phyloP scores from a whole-genome alignment of 2,888 invertebrate species.

The Argyresthia goedartella region DNA sequence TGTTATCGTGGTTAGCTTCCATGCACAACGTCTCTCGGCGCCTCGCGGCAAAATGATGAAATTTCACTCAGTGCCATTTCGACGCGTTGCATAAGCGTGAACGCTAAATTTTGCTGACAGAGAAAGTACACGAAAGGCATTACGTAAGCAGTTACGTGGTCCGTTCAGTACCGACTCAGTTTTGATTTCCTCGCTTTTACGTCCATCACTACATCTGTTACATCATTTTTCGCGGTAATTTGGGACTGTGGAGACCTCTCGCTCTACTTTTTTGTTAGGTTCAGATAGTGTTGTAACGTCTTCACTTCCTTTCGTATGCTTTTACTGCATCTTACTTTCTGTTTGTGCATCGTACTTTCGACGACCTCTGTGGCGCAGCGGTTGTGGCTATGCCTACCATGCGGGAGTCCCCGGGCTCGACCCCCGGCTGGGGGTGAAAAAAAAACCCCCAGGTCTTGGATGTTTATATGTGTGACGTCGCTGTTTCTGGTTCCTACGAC shows the following conservation, averaged over 20 bases:
- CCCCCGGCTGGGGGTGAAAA: too few species aligned
- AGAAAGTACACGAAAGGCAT: constrained; percentile 70
- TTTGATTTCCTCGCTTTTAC: constrained; percentile 69
- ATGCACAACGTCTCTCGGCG: constrained; percentile 47
- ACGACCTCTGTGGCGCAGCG: too few species aligned
- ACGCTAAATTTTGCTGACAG: constrained; percentile 70
- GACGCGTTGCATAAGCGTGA: constrained; percentile 50
- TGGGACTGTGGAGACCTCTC: constrained; percentile 29
- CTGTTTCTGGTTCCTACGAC: too few species aligned
- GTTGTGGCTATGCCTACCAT: too few species aligned
- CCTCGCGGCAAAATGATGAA: constrained; percentile 54
- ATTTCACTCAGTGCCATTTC: constrained; percentile 66
- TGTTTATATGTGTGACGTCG: too few species aligned
- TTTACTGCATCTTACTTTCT: not conserved
- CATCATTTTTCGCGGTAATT: constrained; percentile 49
- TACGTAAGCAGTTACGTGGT: constrained; percentile 57
- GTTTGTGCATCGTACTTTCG: too few species aligned
- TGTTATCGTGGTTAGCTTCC: constrained; percentile 26
- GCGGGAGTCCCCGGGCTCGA: too few species aligned
- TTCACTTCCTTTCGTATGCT: not conserved
- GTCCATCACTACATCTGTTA: constrained; percentile 43
- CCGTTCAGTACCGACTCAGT: constrained; percentile 43
- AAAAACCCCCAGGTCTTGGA: too few species aligned
- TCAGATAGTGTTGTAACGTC: constrained; percentile 2
- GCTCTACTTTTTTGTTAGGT: constrained; percentile 14